Percentiles rank a stretch among this genome's conserved stretches.
Conservation (phyloP, 2,888 invertebrate species). For the Entomobrya multifasciata region DNA sequence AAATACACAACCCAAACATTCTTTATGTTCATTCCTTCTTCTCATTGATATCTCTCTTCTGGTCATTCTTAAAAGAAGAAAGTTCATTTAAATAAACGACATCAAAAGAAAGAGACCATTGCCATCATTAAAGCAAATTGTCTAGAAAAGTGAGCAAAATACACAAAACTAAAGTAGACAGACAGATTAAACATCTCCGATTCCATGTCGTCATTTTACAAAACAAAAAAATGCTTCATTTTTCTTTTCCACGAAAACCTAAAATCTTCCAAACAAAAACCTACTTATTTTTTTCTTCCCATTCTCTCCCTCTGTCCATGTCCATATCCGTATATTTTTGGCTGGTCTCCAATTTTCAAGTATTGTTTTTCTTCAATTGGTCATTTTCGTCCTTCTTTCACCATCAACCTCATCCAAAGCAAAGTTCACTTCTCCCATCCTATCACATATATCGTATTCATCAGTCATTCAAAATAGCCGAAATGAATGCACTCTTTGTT, state of each 20-base stretch:
- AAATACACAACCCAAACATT: too few relatives aligned
- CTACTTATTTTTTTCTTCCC: neutral
- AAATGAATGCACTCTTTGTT: neutral
- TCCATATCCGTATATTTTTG: neutral
- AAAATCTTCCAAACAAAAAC: neutral
- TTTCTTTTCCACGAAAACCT: neutral
- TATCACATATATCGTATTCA: too few relatives aligned
- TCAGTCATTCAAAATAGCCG: too few relatives aligned
- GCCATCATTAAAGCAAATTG: too few relatives aligned
- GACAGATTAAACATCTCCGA: neutral
- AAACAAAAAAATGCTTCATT: too few relatives aligned
- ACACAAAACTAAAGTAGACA: neutral
- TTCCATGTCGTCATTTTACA: neutral
- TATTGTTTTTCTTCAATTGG: neutral
- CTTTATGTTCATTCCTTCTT: too few relatives aligned
- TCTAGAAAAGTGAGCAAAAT: too few relatives aligned
- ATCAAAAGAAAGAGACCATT: too few relatives aligned
- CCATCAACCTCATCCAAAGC: neutral
- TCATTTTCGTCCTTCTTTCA: neutral
- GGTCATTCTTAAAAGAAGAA: too few relatives aligned
- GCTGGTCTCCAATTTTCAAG: constrained; percentile 12
- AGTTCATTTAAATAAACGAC: too few relatives aligned
- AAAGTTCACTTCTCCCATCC: neutral
- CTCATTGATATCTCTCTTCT: too few relatives aligned
- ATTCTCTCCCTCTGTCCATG: neutral